Evolutionary conservation across 2,797 vertebrate genomes (phyloP).

Genomic region (Periparus ater): DNA sequence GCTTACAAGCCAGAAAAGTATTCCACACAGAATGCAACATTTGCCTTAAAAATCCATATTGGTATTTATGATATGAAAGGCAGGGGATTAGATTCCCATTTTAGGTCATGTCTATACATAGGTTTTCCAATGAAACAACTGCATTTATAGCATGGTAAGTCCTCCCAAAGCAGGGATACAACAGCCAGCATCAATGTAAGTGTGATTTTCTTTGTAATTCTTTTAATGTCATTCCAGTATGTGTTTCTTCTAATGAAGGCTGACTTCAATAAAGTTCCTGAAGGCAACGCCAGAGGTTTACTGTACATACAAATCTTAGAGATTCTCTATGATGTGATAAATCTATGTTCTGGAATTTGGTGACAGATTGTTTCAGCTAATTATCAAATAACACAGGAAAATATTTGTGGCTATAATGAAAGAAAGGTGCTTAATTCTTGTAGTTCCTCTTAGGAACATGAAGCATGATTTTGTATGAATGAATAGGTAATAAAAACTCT

Average conservation of each 20-base stretch:
- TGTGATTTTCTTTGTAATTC: not conserved
- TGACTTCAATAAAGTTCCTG: not conserved
- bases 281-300: not conserved
- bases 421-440: not conserved
- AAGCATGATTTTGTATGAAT: not conserved
- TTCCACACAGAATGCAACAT: not conserved
- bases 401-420: not conserved
- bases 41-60: conserved; percentile 1
- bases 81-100: not conserved
- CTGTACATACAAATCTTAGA: not conserved
- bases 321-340: not conserved
- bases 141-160: not conserved
- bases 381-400: conserved; percentile 38
- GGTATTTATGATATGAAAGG: not conserved
- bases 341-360: conserved; percentile 1
- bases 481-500: not conserved
- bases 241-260: not conserved
- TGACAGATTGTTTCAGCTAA: conserved; percentile 33
- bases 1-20: not conserved
- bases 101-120: not conserved
- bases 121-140: not conserved
- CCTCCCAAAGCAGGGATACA: not conserved
- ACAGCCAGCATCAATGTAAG: not conserved
- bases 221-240: not conserved
- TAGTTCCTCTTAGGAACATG: not conserved